A percentile compares a stretch with the other conserved stretches of the same genome.
phyloP scores from a whole-genome alignment of 2,113 vertebrate species.

The Phalacrocorax carbo region DNA sequence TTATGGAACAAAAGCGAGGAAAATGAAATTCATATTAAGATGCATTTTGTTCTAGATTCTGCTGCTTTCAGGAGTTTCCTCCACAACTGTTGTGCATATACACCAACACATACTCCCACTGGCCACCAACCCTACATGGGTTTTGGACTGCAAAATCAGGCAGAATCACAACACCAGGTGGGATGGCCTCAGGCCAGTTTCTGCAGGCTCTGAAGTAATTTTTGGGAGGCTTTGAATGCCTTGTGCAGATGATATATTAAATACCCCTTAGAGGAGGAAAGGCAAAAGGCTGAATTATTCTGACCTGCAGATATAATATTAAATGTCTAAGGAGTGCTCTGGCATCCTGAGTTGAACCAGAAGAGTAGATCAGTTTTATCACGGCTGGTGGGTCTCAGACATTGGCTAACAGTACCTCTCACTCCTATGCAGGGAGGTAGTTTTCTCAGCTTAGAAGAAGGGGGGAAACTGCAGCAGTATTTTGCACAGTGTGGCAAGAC shows the following conservation, averaged over 20 bases:
- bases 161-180: not conserved
- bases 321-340: not conserved
- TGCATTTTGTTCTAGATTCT: not conserved
- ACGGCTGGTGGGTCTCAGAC: rapidly evolving
- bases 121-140: not conserved
- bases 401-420: not conserved
- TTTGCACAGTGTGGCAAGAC: not conserved
- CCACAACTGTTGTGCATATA: not conserved
- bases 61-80: not conserved
- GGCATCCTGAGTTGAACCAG: not conserved
- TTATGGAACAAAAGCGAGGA: not conserved
- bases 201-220: not conserved
- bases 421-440: not conserved
- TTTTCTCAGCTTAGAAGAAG: not conserved
- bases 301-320: not conserved
- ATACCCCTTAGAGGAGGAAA: not conserved
- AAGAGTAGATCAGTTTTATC: not conserved
- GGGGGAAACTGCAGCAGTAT: not conserved
- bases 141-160: not conserved
- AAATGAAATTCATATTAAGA: not conserved
- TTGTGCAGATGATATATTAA: not conserved
- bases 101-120: not conserved
- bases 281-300: not conserved
- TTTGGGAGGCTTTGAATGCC: not conserved
- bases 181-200: not conserved